Evolutionary conservation across 2,113 vertebrate genomes (phyloP).

Genomic region (Okapia johnstoni): DNA sequence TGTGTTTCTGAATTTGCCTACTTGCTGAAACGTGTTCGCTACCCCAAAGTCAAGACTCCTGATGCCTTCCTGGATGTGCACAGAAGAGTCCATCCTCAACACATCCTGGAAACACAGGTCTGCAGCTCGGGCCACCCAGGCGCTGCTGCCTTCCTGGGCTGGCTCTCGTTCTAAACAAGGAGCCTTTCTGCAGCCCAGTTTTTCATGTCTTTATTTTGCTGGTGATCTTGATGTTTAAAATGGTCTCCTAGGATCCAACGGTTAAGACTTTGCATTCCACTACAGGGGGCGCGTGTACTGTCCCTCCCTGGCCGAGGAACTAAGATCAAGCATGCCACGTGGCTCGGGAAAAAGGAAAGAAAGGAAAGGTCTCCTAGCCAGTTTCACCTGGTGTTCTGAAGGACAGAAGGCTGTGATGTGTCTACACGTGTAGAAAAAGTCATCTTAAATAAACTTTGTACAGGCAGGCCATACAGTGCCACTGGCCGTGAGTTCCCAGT

Average conservation of each 20-base stretch:
- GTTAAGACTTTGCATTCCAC: neutral
- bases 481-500: neutral
- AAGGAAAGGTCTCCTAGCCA: neutral
- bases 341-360: neutral
- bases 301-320: neutral
- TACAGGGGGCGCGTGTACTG: neutral
- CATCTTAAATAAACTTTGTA: too few relatives aligned
- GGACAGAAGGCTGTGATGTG: neutral
- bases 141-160: fast-evolving
- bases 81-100: neutral
- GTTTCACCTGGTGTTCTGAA: neutral
- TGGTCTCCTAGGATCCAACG: neutral
- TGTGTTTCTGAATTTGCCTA: too few relatives aligned
- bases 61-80: fast-evolving
- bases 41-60: fast-evolving
- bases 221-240: neutral
- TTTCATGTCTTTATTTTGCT: neutral
- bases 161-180: fast-evolving
- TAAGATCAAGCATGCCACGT: neutral
- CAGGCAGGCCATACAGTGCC: neutral
- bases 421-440: too few relatives aligned
- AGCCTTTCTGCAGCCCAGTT: too few relatives aligned
- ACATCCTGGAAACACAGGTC: too few relatives aligned
- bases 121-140: neutral
- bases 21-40: neutral